A percentile compares a stretch with the other conserved stretches of the same genome.
Evolutionary conservation across 2,888 invertebrate species (phyloP).

Genomic region (Pandemis cinnamomeana): DNA sequence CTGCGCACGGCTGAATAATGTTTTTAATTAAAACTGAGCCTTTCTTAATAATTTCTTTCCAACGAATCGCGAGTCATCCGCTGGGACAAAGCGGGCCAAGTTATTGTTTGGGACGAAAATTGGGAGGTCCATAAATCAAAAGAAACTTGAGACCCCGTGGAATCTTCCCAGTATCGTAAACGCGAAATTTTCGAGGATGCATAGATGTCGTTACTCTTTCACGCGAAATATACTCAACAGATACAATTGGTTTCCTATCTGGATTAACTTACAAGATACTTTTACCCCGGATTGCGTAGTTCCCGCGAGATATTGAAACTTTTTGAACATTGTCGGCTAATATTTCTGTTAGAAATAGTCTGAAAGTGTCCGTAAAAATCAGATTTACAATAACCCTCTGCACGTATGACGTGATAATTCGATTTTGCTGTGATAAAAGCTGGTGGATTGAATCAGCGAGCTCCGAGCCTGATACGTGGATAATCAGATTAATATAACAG

Average conservation of each 20-base stretch:
- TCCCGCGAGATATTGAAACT: too few relatives aligned
- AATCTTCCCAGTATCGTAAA: background rate
- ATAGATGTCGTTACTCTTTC: too few relatives aligned
- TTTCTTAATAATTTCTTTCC: slow-evolving; percentile 19
- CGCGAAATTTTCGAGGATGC: too few relatives aligned
- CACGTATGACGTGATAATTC: background rate
- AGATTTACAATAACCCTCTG: background rate
- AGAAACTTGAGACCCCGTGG: background rate
- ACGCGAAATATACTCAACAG: too few relatives aligned
- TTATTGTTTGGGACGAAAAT: slow-evolving; percentile 15
- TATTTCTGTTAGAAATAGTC: too few relatives aligned
- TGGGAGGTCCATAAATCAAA: background rate
- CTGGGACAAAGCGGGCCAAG: slow-evolving; percentile 6
- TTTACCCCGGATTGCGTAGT: too few relatives aligned
- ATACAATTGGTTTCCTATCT: too few relatives aligned
- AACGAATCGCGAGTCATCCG: slow-evolving; percentile 15
- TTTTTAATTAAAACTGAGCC: slow-evolving; percentile 21
- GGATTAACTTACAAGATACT: too few relatives aligned
- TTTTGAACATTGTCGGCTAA: too few relatives aligned
- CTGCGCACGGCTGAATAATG: slow-evolving; percentile 9
- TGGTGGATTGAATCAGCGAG: background rate
- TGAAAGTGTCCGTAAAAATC: background rate
- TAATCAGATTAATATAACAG: background rate
- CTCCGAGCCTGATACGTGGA: background rate
- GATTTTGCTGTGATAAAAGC: background rate